A percentile compares a stretch with the other conserved stretches of the same genome.
Conservation (phyloP, 2,888 invertebrate genomes). For the Leptinotarsa tumamoca region DNA sequence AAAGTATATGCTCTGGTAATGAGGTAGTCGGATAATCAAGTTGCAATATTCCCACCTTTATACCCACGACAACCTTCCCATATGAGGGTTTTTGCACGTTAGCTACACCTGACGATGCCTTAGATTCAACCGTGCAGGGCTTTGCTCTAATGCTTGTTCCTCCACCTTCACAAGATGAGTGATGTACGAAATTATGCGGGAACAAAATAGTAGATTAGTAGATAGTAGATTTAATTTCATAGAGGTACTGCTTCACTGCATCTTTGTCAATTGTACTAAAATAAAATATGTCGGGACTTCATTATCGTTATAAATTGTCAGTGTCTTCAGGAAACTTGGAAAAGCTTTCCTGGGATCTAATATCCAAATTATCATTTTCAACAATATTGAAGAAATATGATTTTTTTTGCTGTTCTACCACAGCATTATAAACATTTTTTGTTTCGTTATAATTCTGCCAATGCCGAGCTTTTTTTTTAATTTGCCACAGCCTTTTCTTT, state of each 20-base stretch:
- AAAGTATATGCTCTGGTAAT: too few relatives aligned
- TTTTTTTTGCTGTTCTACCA: constrained; percentile 7
- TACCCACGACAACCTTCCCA: too few relatives aligned
- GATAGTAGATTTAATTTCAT: neutral
- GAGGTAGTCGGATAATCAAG: too few relatives aligned
- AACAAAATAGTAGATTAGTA: neutral
- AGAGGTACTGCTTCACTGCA: neutral
- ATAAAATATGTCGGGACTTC: neutral
- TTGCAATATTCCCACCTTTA: too few relatives aligned
- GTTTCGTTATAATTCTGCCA: constrained; percentile 3
- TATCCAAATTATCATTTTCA: neutral
- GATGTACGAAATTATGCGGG: neutral
- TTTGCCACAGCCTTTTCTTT: constrained; percentile 4
- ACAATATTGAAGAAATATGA: neutral
- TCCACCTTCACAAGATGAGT: neutral
- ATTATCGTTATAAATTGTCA: neutral
- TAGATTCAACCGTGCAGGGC: too few relatives aligned
- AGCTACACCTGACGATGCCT: too few relatives aligned
- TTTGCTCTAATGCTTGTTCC: too few relatives aligned
- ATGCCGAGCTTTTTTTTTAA: neutral
- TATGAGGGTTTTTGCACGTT: too few relatives aligned
- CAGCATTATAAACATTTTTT: constrained; percentile 1
- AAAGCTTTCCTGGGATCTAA: neutral
- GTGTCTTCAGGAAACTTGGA: neutral
- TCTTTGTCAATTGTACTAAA: neutral